Percentiles rank a stretch among this genome's conserved stretches.
Evolutionary conservation across 2,113 vertebrate genomes (phyloP).

Genomic region (Thunnus thynnus): DNA sequence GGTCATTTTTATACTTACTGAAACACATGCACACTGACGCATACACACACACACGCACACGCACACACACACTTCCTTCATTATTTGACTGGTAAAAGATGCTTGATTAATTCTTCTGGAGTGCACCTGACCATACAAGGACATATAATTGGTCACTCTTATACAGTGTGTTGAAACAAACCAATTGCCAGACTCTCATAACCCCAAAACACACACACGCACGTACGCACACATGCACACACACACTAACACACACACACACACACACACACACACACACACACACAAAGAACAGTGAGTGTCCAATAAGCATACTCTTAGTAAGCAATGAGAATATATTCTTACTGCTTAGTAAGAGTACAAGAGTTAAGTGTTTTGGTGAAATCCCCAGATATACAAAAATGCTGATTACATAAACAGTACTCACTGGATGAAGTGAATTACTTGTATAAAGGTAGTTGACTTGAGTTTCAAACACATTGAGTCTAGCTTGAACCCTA

Average conservation of each 20-base stretch:
- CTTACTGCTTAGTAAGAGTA: no score
- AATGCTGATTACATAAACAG: no score
- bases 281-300: not conserved
- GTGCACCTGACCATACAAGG: conserved; percentile 36
- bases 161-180: not conserved
- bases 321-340: no score
- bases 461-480: no score
- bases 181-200: conserved; percentile 11
- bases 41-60: not conserved
- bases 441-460: no score
- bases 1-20: no score
- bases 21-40: no score
- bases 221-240: not conserved
- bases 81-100: not conserved
- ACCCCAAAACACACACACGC: not conserved
- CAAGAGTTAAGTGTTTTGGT: no score
- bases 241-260: not conserved
- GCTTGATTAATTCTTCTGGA: conserved; percentile 11
- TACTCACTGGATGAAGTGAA: no score
- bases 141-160: conserved; percentile 4
- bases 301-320: not conserved
- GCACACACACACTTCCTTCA: not conserved
- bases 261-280: not conserved
- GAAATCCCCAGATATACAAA: no score
- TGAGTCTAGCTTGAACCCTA: no score